Conservation (phyloP, 2,888 invertebrate species). For the Nasonovia ribisnigri region DNA sequence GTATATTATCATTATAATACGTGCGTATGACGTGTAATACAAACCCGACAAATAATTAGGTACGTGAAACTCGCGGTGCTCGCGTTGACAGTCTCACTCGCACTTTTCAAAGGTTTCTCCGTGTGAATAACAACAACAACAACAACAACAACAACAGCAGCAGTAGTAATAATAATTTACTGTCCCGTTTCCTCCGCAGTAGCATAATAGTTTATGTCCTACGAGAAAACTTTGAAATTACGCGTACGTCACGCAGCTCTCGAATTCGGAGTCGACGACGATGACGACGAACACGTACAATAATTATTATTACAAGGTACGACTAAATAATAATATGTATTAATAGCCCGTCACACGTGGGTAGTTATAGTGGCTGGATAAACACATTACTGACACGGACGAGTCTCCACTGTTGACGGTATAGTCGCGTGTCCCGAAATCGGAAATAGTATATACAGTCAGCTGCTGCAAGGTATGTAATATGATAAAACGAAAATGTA, state of each 20-base stretch:
- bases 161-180: neutral
- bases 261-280: neutral
- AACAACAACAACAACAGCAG: neutral
- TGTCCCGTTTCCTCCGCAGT: neutral
- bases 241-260: neutral
- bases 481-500: too few relatives aligned
- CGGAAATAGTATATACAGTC: too few relatives aligned
- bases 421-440: neutral
- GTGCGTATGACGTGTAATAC: neutral
- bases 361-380: too few relatives aligned
- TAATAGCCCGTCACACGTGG: too few relatives aligned
- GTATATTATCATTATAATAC: neutral
- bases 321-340: neutral
- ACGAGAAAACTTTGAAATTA: neutral
- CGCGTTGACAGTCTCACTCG: neutral
- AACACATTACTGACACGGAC: too few relatives aligned
- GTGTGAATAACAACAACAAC: neutral
- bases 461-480: too few relatives aligned
- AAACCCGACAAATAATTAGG: neutral
- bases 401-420: neutral
- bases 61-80: neutral
- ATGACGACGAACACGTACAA: neutral
- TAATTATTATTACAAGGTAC: neutral
- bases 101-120: neutral
- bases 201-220: neutral